Evolutionary conservation across 2,113 vertebrate genomes (phyloP), one percentile per base, ranked within the genome.

Genomic region (Gorsachius goisagi): DNA sequence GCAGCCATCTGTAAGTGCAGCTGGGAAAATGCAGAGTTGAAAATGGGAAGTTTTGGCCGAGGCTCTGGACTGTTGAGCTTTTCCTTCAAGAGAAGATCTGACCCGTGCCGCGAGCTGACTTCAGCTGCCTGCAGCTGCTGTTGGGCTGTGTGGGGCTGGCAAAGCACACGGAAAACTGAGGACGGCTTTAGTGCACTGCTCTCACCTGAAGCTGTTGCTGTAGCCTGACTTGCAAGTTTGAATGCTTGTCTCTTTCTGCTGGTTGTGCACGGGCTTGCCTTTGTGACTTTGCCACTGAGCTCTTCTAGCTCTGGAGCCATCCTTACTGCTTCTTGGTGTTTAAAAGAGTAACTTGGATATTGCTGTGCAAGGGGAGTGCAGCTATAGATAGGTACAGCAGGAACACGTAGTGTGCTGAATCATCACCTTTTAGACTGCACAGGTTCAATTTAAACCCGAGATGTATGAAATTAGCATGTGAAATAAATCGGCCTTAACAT

Each of bases 91-190:
- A 2, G 60, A 2, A 24, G 1, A 17, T 13, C 11, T 8, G n/a
- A 14, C 11, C 21, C 11, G 27, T 35, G 37, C 15, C 9, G 1
- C 11, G 11, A 37, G 21, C 56, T 16, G 60, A 12, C 47, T 16
- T 28, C 27, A 74, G 37, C 45, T 3, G 1, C 4, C 58, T 50
- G 45, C 24, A 49, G 45, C 24, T 44, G 64, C 3, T 4, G 24
- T 8, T 15, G 9, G 33, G 50, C 58, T 44, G 44, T 3, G 16
- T 6, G 53, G 16, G 39, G 62, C 39, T 50, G 68, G n/a, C 5
- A 14, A 20, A 17, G 26, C 6, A 4, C 0, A 2, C 0, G 27
- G 28, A 19, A 49, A 44, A 27, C 18, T 8, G 22, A 24, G 11
- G 24, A 4, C 1, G 3, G 33, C 23, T 52, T 24, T 12, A 33